A percentile compares a stretch with the other conserved stretches of the same genome.
Conservation (phyloP, 2,113 vertebrate genomes). For the Formicarius rufipectus region DNA sequence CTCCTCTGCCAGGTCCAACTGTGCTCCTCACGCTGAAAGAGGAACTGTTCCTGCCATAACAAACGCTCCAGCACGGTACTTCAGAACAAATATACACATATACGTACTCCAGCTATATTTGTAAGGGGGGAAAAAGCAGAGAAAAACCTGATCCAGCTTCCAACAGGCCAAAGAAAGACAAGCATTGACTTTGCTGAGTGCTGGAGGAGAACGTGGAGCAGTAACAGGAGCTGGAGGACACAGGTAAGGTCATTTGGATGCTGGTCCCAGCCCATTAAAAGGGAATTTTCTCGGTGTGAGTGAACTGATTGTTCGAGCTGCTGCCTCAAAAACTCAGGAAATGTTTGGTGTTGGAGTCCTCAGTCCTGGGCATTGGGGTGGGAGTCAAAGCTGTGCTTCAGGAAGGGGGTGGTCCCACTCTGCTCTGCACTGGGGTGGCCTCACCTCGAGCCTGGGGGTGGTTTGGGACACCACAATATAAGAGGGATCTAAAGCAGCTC, state of each 20-base stretch:
- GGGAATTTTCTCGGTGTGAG: not conserved
- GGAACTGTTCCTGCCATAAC: constrained; percentile 23
- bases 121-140: not conserved
- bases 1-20: constrained; percentile 39
- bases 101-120: not conserved
- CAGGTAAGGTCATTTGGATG: not conserved
- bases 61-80: not conserved
- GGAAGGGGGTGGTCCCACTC: not conserved
- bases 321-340: not conserved
- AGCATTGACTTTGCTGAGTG: not conserved
- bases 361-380: rapidly evolving
- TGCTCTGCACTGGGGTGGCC: not conserved
- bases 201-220: not conserved
- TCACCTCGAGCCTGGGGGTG: not conserved
- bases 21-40: not conserved
- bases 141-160: not conserved
- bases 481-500: not conserved
- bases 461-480: not conserved
- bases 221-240: rapidly evolving
- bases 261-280: not conserved
- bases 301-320: not conserved
- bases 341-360: not conserved
- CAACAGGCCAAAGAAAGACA: not conserved
- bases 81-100: constrained; percentile 17
- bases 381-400: rapidly evolving